Percentiles rank a stretch among this genome's conserved stretches.
Conservation (phyloP, 2,888 invertebrate species). For the Leptopilina drosophilae region DNA sequence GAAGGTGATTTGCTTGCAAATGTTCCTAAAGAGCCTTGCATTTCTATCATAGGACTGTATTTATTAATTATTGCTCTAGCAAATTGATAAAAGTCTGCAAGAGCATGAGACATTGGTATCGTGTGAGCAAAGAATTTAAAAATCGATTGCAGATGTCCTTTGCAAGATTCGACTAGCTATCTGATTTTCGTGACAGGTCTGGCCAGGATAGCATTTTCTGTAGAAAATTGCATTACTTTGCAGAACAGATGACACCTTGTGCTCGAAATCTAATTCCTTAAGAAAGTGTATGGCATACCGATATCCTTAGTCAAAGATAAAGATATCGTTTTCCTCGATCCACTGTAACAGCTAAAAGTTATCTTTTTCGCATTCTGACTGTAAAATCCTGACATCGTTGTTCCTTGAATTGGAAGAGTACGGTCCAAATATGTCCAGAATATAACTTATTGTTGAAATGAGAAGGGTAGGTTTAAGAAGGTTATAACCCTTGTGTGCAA, state of each 20-base stretch:
- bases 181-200: slow-evolving; percentile 54
- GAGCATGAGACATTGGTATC: background rate
- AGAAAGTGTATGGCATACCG: slow-evolving; percentile 37
- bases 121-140: slow-evolving; percentile 45
- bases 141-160: slow-evolving; percentile 50
- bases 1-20: slow-evolving; percentile 36
- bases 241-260: slow-evolving; percentile 24
- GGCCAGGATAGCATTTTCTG: slow-evolving; percentile 51
- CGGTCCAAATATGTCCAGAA: slow-evolving; percentile 42
- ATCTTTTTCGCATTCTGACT: background rate
- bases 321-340: slow-evolving; percentile 36
- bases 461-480: slow-evolving; percentile 15
- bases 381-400: slow-evolving; percentile 35
- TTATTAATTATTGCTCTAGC: slow-evolving; percentile 45
- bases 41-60: background rate
- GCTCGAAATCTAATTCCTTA: slow-evolving; percentile 9
- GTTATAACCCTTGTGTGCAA: slow-evolving; percentile 25
- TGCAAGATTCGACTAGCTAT: slow-evolving; percentile 44
- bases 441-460: slow-evolving; percentile 28
- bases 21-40: slow-evolving; percentile 41
- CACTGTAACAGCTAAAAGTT: slow-evolving; percentile 17
- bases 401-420: slow-evolving; percentile 33
- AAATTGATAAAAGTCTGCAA: slow-evolving; percentile 44
- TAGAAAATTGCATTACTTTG: slow-evolving; percentile 47
- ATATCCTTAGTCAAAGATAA: slow-evolving; percentile 38